phyloP scores from a whole-genome alignment of 2,888 invertebrate genomes.

The Leptinotarsa peninsularis region DNA sequence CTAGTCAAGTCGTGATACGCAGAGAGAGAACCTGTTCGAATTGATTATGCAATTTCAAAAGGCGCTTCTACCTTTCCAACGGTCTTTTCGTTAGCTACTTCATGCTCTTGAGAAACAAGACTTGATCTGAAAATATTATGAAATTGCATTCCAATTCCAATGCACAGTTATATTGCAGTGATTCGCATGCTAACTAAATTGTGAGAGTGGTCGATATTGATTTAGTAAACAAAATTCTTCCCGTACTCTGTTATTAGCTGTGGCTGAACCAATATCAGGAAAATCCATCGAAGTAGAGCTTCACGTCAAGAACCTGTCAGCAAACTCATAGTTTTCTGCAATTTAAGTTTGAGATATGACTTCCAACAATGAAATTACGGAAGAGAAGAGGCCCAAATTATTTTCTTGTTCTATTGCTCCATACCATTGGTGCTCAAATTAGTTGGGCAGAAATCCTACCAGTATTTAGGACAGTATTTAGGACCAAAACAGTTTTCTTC shows the following conservation, averaged over 20 bases:
- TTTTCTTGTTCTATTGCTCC: too few species aligned
- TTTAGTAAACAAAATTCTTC: conserved; percentile 2
- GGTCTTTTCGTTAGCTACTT: conserved; percentile 34
- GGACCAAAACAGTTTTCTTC: too few species aligned
- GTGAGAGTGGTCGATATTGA: conserved; percentile 8
- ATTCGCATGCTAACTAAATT: conserved; percentile 10
- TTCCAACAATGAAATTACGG: too few species aligned
- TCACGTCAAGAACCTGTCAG: too few species aligned
- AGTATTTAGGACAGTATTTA: too few species aligned
- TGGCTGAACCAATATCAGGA: not conserved
- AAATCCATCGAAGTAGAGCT: not conserved
- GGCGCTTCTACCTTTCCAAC: conserved; percentile 20
- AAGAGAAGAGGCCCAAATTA: too few species aligned
- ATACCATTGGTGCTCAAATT: too few species aligned
- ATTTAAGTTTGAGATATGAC: too few species aligned
- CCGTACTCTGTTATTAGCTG: not conserved
- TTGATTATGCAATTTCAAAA: conserved; percentile 41
- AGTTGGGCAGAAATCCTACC: too few species aligned
- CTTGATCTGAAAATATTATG: conserved; percentile 26
- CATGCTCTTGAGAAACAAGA: conserved; percentile 26
- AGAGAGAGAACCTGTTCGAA: conserved; percentile 36
- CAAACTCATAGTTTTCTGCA: too few species aligned
- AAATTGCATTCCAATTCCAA: conserved; percentile 28
- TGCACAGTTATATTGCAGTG: conserved; percentile 24
- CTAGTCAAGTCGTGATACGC: conserved; percentile 19